phyloP scores from a whole-genome alignment of 2,113 vertebrate genomes.

The Glaucidium brasilianum region DNA sequence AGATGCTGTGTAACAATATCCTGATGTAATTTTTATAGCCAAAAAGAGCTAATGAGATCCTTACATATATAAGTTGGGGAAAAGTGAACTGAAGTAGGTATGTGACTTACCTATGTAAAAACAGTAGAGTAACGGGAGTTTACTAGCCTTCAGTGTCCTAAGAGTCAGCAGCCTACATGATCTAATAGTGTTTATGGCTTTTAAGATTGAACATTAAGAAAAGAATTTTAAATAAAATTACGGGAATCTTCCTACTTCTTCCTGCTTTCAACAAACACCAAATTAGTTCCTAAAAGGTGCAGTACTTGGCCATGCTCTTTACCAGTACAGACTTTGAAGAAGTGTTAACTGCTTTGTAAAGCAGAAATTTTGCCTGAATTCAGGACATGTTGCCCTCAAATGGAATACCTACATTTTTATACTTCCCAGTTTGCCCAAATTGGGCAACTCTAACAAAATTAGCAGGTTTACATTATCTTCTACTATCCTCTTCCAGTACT shows the following conservation, averaged over 20 bases:
- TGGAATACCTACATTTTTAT: not conserved
- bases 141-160: not conserved
- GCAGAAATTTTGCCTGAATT: not conserved
- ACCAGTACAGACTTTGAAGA: not conserved
- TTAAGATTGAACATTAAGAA: not conserved
- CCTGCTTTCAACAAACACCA: not conserved
- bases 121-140: not conserved
- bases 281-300: not conserved
- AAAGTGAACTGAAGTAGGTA: not conserved
- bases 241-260: not conserved
- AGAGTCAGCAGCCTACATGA: not conserved
- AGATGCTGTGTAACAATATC: not conserved
- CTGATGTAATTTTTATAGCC: not conserved
- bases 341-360: not conserved
- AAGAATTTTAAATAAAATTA: not conserved
- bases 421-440: not conserved
- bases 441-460: not conserved
- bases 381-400: not conserved
- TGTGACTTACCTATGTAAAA: not conserved
- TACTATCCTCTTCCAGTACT: not conserved
- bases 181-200: not conserved
- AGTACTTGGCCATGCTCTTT: not conserved
- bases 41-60: not conserved
- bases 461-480: not conserved
- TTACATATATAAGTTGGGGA: rapidly evolving